These are phyloP conservation scores for Pholis gunnellus DNA, from an alignment of 2,113 vertebrate genomes.

Conservation along the genomic window DNA sequence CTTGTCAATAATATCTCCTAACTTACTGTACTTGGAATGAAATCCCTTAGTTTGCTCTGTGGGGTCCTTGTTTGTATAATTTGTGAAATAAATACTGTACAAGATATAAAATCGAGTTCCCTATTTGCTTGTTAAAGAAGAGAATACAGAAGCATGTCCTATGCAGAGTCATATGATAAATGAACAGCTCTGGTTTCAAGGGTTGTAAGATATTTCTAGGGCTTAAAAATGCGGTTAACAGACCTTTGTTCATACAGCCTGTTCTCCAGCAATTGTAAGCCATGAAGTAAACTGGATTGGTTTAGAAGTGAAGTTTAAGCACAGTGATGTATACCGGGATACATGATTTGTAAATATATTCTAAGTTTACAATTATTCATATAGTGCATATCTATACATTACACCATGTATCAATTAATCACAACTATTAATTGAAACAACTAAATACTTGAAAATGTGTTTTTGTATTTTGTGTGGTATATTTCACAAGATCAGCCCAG, in stretches of 20 bases:
- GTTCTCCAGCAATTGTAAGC: neutral
- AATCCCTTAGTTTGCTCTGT: neutral
- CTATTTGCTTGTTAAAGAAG: neutral
- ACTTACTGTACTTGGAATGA: neutral
- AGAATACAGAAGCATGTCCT: neutral
- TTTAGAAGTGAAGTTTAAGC: neutral
- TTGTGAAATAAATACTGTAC: neutral
- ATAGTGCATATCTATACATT: neutral
- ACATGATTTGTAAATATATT: neutral
- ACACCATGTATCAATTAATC: neutral
- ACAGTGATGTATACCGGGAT: neutral
- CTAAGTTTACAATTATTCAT: neutral
- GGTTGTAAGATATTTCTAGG: neutral
- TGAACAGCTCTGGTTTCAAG: neutral
- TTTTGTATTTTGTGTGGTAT: neutral
- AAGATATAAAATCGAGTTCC: neutral
- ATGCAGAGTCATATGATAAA: neutral
- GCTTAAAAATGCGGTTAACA: neutral
- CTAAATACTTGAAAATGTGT: neutral
- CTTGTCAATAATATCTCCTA: neutral
- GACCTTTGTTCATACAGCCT: neutral
- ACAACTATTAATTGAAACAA: neutral
- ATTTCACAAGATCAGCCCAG: neutral
- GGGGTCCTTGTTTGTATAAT: too few relatives aligned
- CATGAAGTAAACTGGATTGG: neutral